Base-by-base conservation (phyloP, 2,888 invertebrate genomes). In the Campoletis raptor region DNA sequence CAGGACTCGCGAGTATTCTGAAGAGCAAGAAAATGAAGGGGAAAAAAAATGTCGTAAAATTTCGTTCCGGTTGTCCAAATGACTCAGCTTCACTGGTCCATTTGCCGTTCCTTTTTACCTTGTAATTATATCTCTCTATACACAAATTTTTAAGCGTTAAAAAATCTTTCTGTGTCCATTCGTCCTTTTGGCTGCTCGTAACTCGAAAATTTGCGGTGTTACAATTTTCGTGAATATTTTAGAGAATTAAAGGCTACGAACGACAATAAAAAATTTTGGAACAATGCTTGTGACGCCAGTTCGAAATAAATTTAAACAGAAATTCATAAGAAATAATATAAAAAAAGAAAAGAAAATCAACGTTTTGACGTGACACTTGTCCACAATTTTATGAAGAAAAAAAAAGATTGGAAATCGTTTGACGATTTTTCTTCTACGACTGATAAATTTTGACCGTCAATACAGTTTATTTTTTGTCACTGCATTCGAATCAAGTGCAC, bases 21-120 rank as follows among this genome's bases (percentile, higher is more conserved):
- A 72, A 15, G 21, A 57, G 42, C 37, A 70, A 37, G 36, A 54
- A 80, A 76, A 76, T 61, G 18, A 21, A 70, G 2, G 30, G 52
- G 57, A 70, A 52, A 52, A 76, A 52, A 67, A 52, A 61, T 61
- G 70, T 80, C 80, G 80, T 80, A 48, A 80, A 80, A 80, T 61
- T 12, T 36, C 15, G 80, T 72, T 72, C 80, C 61, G 72, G 70
- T 80, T 72, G 69, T 45, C 48, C 61, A 72, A 80, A 72, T 45
- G 30, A 72, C 69, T 24, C 52, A 24, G 79, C 42, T 48, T 48
- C 48, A 21, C 36, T 48, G 42, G 24, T 76, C n/a, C 76, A 30
- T 76, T 76, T 76, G 45, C 24, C 57, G 9, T 42, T 45, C 24
- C 30, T 76, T 42, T 76, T 18, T 42, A 8, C 30, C 15, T 18